Evolutionary conservation across 2,797 vertebrate genomes (phyloP).

Genomic region (Syngnathus acus): DNA sequence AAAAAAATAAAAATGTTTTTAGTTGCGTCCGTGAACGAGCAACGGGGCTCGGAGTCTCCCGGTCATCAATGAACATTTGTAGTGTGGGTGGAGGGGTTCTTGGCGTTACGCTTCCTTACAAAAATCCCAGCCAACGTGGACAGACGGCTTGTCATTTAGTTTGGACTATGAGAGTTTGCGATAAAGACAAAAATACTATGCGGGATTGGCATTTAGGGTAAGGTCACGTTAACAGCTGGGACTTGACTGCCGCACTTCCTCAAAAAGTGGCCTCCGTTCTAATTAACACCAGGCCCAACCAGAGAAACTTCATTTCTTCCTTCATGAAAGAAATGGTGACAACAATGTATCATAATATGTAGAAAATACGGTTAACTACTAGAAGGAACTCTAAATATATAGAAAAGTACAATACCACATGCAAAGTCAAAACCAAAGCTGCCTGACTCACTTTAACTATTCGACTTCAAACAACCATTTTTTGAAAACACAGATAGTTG

Average conservation of each 20-base stretch:
- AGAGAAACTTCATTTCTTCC: too few species aligned
- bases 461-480: not conserved
- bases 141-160: conserved; percentile 38
- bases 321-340: too few species aligned
- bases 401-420: not conserved
- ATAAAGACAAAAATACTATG: not conserved
- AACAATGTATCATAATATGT: too few species aligned
- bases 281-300: not conserved
- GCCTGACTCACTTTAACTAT: not conserved
- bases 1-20: conserved; percentile 24
- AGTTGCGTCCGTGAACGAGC: conserved; percentile 29
- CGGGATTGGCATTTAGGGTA: not conserved
- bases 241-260: not conserved
- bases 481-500: not conserved
- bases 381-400: too few species aligned
- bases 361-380: too few species aligned
- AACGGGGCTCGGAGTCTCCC: conserved; percentile 30
- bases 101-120: not conserved
- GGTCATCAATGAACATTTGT: conserved; percentile 17
- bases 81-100: not conserved
- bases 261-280: not conserved
- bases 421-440: not conserved
- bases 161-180: not conserved
- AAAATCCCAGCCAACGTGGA: conserved; percentile 39
- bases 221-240: not conserved